phyloP scores from a whole-genome alignment of 2,113 vertebrate genomes.

The Lycocorax pyrrhopterus region DNA sequence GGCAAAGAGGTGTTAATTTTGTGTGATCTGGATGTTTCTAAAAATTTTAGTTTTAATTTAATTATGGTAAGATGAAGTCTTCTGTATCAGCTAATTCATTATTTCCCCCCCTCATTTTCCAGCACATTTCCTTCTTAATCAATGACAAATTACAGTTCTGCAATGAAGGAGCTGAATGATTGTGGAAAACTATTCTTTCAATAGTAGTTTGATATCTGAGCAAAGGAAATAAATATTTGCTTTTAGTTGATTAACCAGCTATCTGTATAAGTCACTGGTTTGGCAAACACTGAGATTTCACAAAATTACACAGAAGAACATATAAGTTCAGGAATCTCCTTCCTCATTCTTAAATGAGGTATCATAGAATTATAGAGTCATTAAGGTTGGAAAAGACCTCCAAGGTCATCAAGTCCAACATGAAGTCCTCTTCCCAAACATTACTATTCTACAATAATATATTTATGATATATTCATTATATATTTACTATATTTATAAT shows the following conservation, averaged over 20 bases:
- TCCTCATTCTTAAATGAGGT: background rate
- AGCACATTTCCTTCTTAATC: background rate
- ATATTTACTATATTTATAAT: background rate
- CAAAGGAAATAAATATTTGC: background rate
- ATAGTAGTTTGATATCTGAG: background rate
- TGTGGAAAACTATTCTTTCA: background rate
- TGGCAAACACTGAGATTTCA: background rate
- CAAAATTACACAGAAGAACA: background rate
- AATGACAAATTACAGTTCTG: background rate
- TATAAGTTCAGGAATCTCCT: background rate
- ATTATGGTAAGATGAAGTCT: background rate
- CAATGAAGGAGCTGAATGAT: background rate
- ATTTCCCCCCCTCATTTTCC: background rate
- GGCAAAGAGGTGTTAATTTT: background rate
- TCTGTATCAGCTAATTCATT: background rate
- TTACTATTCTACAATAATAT: background rate
- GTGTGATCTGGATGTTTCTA: background rate
- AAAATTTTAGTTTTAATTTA: background rate
- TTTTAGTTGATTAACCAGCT: background rate
- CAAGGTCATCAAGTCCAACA: background rate
- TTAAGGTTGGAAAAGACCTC: background rate
- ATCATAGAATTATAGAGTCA: background rate
- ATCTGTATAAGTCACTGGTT: background rate
- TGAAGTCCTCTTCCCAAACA: background rate
- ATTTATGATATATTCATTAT: background rate